Conservation (phyloP, 2,797 vertebrate genomes). For the Clarias laeviceps region DNA sequence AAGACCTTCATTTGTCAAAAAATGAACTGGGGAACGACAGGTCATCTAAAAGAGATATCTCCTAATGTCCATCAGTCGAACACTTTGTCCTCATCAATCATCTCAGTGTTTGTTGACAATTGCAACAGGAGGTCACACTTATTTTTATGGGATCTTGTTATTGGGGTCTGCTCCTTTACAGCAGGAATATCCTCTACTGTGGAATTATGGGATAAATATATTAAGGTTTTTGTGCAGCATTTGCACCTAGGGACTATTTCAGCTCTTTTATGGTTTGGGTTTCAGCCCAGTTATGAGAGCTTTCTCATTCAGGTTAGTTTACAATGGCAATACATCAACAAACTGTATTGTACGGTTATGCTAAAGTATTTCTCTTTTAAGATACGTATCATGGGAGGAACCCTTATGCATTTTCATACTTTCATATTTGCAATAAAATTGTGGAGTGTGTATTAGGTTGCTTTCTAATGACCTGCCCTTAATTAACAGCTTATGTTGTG, state of each 20-base stretch:
- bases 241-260: slow-evolving; percentile 70
- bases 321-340: slow-evolving; percentile 39
- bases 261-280: slow-evolving; percentile 33
- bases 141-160: slow-evolving; percentile 70
- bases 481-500: slow-evolving; percentile 57
- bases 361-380: slow-evolving; percentile 17
- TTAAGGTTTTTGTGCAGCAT: slow-evolving; percentile 53
- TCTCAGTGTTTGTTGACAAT: slow-evolving; percentile 67
- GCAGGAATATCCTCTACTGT: slow-evolving; percentile 59
- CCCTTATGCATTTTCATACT: not conserved
- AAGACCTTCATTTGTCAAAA: slow-evolving; percentile 46
- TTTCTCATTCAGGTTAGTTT: slow-evolving; percentile 33
- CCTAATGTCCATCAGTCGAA: slow-evolving; percentile 57
- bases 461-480: slow-evolving; percentile 53
- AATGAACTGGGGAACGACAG: slow-evolving; percentile 34
- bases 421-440: slow-evolving; percentile 30
- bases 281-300: slow-evolving; percentile 31
- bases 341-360: not conserved
- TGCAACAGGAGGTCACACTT: slow-evolving; percentile 67
- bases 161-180: slow-evolving; percentile 65
- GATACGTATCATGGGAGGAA: slow-evolving; percentile 12
- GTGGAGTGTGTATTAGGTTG: slow-evolving; percentile 45
- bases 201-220: slow-evolving; percentile 53
- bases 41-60: slow-evolving; percentile 44
- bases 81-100: slow-evolving; percentile 71